A percentile compares a stretch with the other conserved stretches of the same genome.
These are phyloP conservation scores for Grantiella picta DNA, from an alignment of 2,113 vertebrate species.

Conservation along the genomic window DNA sequence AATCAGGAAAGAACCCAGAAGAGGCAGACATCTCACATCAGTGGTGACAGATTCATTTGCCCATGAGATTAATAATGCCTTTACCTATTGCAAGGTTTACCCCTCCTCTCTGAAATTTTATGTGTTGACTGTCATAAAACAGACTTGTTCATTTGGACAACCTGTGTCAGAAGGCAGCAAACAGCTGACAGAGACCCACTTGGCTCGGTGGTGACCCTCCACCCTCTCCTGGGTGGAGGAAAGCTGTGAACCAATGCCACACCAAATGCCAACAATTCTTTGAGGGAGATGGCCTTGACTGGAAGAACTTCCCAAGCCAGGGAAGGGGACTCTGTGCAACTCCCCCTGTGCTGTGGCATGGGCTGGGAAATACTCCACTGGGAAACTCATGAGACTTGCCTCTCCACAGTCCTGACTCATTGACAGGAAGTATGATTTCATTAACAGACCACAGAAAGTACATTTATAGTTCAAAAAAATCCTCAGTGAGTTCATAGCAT, in stretches of 20 bases:
- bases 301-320: neutral
- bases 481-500: neutral
- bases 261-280: rapidly evolving
- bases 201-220: rapidly evolving
- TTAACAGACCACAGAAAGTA: neutral
- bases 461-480: neutral
- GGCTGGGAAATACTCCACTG: neutral
- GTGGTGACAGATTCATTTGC: neutral
- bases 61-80: neutral
- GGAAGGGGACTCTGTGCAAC: neutral
- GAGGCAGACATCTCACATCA: neutral
- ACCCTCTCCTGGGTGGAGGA: neutral
- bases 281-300: neutral
- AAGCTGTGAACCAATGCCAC: neutral
- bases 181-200: neutral
- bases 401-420: neutral
- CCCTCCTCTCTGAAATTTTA: neutral
- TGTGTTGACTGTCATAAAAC: neutral
- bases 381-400: neutral
- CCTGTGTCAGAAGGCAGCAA: neutral
- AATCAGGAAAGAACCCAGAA: neutral
- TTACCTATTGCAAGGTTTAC: neutral
- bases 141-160: neutral
- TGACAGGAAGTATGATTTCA: neutral
- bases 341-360: neutral